Conservation (phyloP, 2,797 vertebrate species). For the Cheirogaleus major region DNA sequence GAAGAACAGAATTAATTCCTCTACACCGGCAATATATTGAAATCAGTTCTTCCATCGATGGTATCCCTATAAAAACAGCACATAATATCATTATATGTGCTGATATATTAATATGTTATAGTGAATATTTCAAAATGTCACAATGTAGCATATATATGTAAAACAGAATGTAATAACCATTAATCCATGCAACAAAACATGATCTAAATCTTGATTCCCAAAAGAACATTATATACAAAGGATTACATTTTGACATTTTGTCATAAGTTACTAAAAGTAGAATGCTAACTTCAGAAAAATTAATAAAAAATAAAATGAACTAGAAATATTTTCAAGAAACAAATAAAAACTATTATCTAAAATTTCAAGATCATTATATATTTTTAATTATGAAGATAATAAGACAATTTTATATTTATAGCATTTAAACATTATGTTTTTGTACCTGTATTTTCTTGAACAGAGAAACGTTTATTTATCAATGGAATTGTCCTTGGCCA, state of each 20-base stretch:
- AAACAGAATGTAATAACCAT: not conserved
- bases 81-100: not conserved
- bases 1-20: constrained; percentile 82
- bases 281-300: constrained; percentile 24
- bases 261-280: constrained; percentile 22
- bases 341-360: constrained; percentile 27
- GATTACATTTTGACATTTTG: not conserved
- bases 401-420: not conserved
- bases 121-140: constrained; percentile 19
- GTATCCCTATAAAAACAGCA: constrained; percentile 86
- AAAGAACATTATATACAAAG: not conserved
- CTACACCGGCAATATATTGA: constrained; percentile 90
- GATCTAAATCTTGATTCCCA: constrained; percentile 8
- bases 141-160: not conserved
- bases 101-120: constrained; percentile 3
- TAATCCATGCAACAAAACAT: not conserved
- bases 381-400: not conserved
- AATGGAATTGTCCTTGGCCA: constrained; percentile 82
- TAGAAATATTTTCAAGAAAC: constrained; percentile 4
- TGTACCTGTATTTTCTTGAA: constrained; percentile 86
- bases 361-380: not conserved
- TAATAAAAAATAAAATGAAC: constrained; percentile 16
- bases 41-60: constrained; percentile 88
- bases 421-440: constrained; percentile 16
- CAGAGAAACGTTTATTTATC: not conserved